Conservation (phyloP, 2,888 invertebrate species). For the Nudaria mundana region DNA sequence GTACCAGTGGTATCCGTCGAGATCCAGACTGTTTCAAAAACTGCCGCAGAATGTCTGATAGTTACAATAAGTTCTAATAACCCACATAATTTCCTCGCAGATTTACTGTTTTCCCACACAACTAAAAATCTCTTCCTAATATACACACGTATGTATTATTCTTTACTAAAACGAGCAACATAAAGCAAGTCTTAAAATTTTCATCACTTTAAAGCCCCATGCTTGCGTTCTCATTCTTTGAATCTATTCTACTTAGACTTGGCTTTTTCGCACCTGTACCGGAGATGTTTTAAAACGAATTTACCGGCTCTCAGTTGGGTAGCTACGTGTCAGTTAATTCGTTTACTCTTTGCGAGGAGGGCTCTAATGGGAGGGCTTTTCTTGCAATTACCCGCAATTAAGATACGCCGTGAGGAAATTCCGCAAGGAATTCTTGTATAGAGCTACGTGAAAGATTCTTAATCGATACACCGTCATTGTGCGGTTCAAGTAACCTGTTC, state of each 20-base stretch:
- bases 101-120: too few relatives aligned
- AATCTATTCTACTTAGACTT: slow-evolving; percentile 71
- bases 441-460: slow-evolving; percentile 36
- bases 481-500: slow-evolving; percentile 28
- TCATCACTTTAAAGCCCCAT: slow-evolving; percentile 14
- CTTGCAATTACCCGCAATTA: slow-evolving; percentile 77
- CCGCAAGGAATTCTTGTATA: slow-evolving; percentile 37
- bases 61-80: too few relatives aligned
- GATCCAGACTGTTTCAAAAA: too few relatives aligned
- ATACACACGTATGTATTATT: not conserved
- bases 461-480: slow-evolving; percentile 31
- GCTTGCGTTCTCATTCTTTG: slow-evolving; percentile 46
- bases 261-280: slow-evolving; percentile 71
- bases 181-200: not conserved
- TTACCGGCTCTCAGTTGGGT: slow-evolving; percentile 58
- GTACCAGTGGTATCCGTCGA: too few relatives aligned
- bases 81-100: too few relatives aligned
- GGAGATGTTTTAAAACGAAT: slow-evolving; percentile 68
- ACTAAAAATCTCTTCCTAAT: not conserved
- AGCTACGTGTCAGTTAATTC: slow-evolving; percentile 72
- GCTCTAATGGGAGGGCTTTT: slow-evolving; percentile 71
- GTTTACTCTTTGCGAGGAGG: slow-evolving; percentile 69
- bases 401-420: slow-evolving; percentile 63
- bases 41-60: too few relatives aligned
- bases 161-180: not conserved